A percentile compares a stretch with the other conserved stretches of the same genome.
These are phyloP conservation scores for Drosophila rufa DNA, from an alignment of 1,140 invertebrate genomes.

Conservation along the genomic window DNA sequence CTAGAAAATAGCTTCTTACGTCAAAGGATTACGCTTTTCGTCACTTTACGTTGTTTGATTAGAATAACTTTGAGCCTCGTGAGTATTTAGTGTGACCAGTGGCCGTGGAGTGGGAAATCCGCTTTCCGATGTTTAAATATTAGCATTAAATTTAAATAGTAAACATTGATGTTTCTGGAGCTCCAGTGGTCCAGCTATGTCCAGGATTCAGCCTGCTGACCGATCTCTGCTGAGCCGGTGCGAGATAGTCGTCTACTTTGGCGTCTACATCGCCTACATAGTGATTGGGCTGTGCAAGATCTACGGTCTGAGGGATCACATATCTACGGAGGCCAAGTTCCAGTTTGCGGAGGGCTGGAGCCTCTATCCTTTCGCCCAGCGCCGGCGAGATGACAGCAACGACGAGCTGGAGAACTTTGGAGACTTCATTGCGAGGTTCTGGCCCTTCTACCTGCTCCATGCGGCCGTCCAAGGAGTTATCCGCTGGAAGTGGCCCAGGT, in stretches of 20 bases:
- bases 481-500: constrained; percentile 18
- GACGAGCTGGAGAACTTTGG: constrained; percentile 77
- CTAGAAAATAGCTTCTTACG: no score
- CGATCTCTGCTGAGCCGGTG: constrained; percentile 52
- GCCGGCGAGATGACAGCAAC: constrained; percentile 69
- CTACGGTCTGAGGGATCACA: constrained; percentile 58
- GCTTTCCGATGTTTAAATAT: no score
- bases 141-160: no score
- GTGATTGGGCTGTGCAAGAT: constrained; percentile 70
- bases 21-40: no score
- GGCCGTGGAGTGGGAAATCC: no score
- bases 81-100: no score
- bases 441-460: constrained; percentile 74
- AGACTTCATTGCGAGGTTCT: constrained; percentile 63
- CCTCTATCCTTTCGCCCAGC: constrained; percentile 29
- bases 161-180: no score
- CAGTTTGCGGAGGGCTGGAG: constrained; percentile 62
- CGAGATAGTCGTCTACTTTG: constrained; percentile 69
- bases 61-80: no score
- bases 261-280: constrained; percentile 68
- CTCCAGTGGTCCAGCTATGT: constrained; percentile 5
- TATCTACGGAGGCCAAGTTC: constrained; percentile 47
- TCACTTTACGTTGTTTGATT: no score
- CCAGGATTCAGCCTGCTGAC: constrained; percentile 12
- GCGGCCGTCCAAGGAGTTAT: constrained; percentile 33